Percentiles rank a stretch among this genome's conserved stretches.
These are phyloP conservation scores for Ciconia boyciana DNA, from an alignment of 2,113 vertebrate species.

Conservation along the genomic window DNA sequence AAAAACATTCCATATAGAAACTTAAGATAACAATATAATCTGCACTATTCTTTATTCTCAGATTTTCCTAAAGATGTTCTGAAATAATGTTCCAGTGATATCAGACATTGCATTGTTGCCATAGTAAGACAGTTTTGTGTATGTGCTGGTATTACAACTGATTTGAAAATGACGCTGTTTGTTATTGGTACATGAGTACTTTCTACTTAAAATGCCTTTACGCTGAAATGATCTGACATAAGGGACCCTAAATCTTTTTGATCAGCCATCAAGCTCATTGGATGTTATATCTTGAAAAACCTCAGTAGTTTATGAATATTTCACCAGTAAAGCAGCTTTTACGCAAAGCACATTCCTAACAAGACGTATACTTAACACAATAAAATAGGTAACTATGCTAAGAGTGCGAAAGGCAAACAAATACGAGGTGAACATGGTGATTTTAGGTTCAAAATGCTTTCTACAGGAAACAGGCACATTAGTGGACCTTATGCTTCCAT, in stretches of 20 bases:
- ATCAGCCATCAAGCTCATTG: background rate
- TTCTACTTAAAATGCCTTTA: background rate
- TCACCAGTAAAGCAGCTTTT: background rate
- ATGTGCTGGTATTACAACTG: background rate
- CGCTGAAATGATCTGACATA: background rate
- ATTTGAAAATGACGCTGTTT: background rate
- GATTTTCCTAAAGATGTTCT: background rate
- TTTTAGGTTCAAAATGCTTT: background rate
- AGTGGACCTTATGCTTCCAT: background rate
- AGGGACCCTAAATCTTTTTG: background rate
- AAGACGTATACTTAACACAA: background rate
- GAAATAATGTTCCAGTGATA: background rate
- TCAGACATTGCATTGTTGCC: background rate
- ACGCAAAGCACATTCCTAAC: background rate
- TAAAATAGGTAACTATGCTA: background rate
- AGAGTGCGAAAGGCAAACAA: background rate
- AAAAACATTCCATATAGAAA: background rate
- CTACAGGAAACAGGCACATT: background rate
- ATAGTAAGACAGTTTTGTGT: background rate
- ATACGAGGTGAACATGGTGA: background rate
- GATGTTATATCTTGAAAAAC: background rate
- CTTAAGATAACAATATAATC: background rate
- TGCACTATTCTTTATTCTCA: background rate
- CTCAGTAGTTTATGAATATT: slow-evolving; percentile 4
- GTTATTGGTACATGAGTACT: background rate